Conservation (phyloP, 64 coral and sea anemone genomes). For the Montipora sp. region DNA sequence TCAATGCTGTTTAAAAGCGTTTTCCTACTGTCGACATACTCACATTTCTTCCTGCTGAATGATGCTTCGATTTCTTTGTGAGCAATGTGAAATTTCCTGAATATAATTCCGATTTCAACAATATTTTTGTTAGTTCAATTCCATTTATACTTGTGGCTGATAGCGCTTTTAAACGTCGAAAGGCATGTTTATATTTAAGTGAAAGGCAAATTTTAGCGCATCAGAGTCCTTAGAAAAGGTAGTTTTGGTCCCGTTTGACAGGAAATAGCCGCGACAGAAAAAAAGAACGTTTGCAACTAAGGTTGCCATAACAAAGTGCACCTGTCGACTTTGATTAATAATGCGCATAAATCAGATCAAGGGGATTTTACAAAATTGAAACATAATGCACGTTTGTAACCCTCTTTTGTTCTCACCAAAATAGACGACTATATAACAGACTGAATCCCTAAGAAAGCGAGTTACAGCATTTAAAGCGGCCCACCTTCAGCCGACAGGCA, state of each 20-base stretch:
- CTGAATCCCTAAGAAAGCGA: too few species aligned
- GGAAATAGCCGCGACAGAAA: background rate
- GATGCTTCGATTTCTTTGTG: background rate
- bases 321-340: conserved; percentile 17
- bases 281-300: background rate
- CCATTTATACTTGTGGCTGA: background rate
- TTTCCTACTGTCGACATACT: background rate
- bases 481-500: too few species aligned
- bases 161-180: background rate
- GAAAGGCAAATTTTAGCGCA: background rate
- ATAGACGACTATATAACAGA: too few species aligned
- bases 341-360: background rate
- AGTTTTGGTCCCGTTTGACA: background rate
- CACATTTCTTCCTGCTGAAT: background rate
- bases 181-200: conserved; percentile 18
- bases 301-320: conserved; percentile 24
- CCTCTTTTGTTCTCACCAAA: too few species aligned
- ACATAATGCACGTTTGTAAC: too few species aligned
- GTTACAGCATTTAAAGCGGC: too few species aligned
- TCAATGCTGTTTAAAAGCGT: background rate
- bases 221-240: background rate
- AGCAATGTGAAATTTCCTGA: background rate
- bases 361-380: too few species aligned
- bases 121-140: background rate
- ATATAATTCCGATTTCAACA: background rate